phyloP scores from a whole-genome alignment of 35 echinoderm and acorn worm species.

The Chiridota heheva region DNA sequence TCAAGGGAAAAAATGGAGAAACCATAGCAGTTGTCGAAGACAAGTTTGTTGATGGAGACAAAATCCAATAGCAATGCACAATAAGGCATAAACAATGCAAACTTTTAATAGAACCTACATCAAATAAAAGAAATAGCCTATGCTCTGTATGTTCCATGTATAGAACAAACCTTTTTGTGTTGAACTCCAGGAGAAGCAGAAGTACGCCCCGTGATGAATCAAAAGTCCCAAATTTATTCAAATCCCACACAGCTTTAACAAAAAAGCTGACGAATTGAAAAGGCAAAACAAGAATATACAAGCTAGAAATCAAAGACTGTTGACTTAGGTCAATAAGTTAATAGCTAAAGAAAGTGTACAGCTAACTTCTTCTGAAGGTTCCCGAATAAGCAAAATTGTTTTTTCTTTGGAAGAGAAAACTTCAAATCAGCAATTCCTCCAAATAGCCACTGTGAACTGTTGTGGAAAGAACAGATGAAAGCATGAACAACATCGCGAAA shows the following conservation, averaged over 20 bases:
- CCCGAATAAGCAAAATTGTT: neutral
- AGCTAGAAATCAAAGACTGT: neutral
- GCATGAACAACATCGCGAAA: slow-evolving; percentile 23
- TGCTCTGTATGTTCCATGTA: slow-evolving; percentile 22
- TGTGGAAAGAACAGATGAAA: slow-evolving; percentile 75
- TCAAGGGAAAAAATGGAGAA: neutral
- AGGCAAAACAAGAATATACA: neutral
- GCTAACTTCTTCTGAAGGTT: too few relatives aligned
- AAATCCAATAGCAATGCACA: neutral
- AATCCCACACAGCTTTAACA: neutral
- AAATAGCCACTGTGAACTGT: slow-evolving; percentile 4
- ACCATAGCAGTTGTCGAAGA: neutral
- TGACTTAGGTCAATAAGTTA: neutral
- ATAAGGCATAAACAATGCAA: slow-evolving; percentile 42
- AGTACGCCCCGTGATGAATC: neutral
- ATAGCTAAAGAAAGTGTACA: neutral
- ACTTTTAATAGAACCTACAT: neutral
- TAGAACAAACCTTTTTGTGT: neutral
- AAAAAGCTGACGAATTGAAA: slow-evolving; percentile 11
- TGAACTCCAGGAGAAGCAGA: neutral
- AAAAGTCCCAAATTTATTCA: slow-evolving; percentile 13
- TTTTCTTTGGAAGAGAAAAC: slow-evolving; percentile 1
- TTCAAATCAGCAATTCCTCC: neutral
- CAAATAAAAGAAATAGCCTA: neutral
- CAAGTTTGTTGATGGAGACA: neutral